Evolutionary conservation across 2,797 vertebrate species (phyloP).

Genomic region (Cuniculus paca): DNA sequence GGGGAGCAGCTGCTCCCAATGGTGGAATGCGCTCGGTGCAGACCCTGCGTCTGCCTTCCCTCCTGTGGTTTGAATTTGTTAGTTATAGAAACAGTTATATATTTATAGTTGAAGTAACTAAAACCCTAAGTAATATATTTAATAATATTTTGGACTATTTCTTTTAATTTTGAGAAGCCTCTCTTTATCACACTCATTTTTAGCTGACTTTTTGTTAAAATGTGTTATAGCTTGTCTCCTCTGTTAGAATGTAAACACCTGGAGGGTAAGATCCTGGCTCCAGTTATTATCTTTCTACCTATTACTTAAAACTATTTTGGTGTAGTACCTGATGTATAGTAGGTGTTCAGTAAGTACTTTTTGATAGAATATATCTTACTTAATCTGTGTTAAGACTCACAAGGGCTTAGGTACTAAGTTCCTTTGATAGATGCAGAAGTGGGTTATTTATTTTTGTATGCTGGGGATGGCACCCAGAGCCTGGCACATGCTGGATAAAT

Average conservation of each 20-base stretch:
- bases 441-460: background rate
- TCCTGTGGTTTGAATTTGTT: slow-evolving; percentile 42
- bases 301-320: background rate
- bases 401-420: background rate
- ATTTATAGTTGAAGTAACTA: slow-evolving; percentile 44
- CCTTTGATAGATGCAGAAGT: background rate
- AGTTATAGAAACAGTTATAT: slow-evolving; percentile 28
- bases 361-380: slow-evolving; percentile 28
- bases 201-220: background rate
- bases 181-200: background rate
- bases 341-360: slow-evolving; percentile 43
- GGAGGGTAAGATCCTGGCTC: background rate
- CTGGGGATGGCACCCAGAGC: background rate
- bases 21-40: too few relatives aligned
- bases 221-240: background rate
- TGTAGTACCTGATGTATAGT: background rate
- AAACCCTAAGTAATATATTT: slow-evolving; percentile 52
- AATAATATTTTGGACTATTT: background rate
- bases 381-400: slow-evolving; percentile 33
- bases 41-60: too few relatives aligned
- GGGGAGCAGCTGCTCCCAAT: too few relatives aligned
- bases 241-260: background rate
- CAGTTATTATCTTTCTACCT: slow-evolving; percentile 15
- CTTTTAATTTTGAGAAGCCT: background rate
- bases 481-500: background rate